These are phyloP conservation scores for Peromyscus nudipes DNA, from an alignment of 2,797 vertebrate species.

Conservation along the genomic window DNA sequence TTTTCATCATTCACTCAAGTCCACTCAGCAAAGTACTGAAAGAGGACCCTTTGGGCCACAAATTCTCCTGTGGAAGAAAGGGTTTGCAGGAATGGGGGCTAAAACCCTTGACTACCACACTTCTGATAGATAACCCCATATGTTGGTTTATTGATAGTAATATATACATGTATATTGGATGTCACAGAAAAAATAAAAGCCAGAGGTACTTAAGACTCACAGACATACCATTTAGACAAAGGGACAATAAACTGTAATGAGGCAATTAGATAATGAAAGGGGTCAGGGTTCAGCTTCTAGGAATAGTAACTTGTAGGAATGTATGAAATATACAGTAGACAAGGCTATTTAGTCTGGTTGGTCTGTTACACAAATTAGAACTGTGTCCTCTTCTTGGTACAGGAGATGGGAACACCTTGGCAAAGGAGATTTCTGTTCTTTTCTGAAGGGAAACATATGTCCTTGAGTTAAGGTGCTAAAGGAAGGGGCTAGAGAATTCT, in stretches of 20 bases:
- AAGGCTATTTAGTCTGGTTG: background rate
- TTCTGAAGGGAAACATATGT: constrained; percentile 25
- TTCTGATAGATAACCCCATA: background rate
- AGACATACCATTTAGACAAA: constrained; percentile 10
- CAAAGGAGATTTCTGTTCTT: constrained; percentile 24
- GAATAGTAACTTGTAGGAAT: background rate
- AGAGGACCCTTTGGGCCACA: background rate
- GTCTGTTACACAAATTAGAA: background rate
- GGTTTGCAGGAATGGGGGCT: background rate
- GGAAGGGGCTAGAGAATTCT: constrained; percentile 1
- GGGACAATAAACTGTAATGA: background rate
- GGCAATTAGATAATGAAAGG: background rate
- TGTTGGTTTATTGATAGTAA: constrained; percentile 2
- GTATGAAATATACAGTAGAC: background rate
- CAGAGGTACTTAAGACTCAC: background rate
- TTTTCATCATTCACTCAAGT: background rate
- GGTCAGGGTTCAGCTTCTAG: background rate
- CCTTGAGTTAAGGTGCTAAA: background rate
- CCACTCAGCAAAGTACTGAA: no score
- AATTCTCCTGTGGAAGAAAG: background rate
- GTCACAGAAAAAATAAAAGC: background rate
- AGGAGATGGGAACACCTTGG: background rate
- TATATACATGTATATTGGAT: background rate
- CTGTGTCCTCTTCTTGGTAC: background rate
- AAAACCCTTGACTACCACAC: background rate